These are phyloP conservation scores for Limnephilus auricula DNA, from an alignment of 2,888 invertebrate species.

Conservation along the genomic window DNA sequence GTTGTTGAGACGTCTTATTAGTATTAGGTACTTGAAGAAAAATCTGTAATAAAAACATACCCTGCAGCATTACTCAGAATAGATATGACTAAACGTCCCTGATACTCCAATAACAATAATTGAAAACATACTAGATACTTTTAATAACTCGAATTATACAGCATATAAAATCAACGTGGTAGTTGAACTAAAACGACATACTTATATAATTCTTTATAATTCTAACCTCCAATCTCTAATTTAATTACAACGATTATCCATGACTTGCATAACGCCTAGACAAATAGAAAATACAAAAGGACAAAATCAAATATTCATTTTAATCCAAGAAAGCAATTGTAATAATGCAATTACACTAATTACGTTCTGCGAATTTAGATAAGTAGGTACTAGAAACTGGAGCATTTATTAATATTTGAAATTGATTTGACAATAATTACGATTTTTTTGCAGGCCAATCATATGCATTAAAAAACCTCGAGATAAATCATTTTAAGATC, in stretches of 20 bases:
- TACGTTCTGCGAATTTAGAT: neutral
- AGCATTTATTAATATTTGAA: neutral
- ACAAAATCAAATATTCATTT: neutral
- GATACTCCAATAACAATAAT: neutral
- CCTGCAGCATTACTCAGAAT: neutral
- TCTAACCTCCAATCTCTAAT: neutral
- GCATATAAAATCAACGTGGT: neutral
- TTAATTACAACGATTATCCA: neutral
- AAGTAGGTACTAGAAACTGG: neutral
- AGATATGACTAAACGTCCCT: neutral
- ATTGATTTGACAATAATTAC: neutral
- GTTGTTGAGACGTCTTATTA: neutral
- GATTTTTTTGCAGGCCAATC: neutral
- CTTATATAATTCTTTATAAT: neutral
- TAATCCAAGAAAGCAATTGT: neutral
- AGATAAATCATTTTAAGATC: neutral
- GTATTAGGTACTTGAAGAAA: neutral
- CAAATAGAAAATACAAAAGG: neutral
- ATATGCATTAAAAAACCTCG: neutral
- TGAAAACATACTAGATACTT: neutral
- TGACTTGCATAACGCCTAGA: neutral
- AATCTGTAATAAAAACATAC: neutral
- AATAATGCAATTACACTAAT: neutral
- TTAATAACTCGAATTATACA: neutral
- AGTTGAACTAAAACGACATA: neutral